phyloP scores from a whole-genome alignment of 2,888 invertebrate species.

The Melanophora roralis region DNA sequence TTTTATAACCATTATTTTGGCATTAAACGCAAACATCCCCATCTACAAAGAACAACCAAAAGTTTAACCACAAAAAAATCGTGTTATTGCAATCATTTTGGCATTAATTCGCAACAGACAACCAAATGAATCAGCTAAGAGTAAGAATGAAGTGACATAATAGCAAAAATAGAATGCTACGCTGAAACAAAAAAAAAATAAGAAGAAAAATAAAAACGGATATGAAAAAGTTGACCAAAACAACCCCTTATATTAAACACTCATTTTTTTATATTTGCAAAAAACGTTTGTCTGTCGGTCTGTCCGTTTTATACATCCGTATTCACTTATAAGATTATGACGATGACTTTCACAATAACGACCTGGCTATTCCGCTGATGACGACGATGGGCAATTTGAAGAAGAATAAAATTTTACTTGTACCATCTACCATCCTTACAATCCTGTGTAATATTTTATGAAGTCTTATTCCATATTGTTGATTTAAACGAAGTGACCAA shows the following conservation, averaged over 20 bases:
- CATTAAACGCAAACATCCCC: conserved; percentile 44
- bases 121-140: neutral
- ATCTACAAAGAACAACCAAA: conserved; percentile 12
- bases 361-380: neutral
- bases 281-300: no score
- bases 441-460: conserved; percentile 15
- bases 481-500: neutral
- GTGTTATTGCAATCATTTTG: conserved; percentile 70
- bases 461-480: neutral
- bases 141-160: neutral
- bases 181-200: neutral
- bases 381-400: neutral
- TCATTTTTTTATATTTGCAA: neutral
- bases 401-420: neutral
- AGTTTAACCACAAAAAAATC: conserved; percentile 60
- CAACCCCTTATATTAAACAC: conserved; percentile 26
- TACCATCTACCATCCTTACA: neutral
- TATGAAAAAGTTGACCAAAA: no score
- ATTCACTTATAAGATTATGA: neutral
- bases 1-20: conserved; percentile 64
- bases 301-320: neutral
- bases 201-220: neutral
- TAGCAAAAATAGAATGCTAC: conserved; percentile 9
- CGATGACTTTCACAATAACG: neutral
- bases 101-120: conserved; percentile 56